Evolutionary conservation across 2,888 invertebrate genomes (phyloP), one percentile per base, ranked within the genome.

Genomic region (Dynastes hyllus): DNA sequence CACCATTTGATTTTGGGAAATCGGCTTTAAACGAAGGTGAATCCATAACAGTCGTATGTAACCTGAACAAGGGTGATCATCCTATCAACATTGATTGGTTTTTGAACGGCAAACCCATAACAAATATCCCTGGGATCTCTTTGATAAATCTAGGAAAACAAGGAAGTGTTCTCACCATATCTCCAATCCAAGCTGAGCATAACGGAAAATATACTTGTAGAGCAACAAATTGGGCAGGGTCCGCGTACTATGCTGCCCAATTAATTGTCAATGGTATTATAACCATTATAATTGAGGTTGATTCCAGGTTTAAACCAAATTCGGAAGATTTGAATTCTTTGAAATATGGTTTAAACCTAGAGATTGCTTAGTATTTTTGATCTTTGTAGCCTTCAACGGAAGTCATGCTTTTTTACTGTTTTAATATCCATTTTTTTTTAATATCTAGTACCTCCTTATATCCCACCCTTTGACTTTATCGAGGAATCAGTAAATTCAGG

Each of bases 191-290:
- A 73, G 94, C 93, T 66, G 91, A 92, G 82, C 95, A 95, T 88
- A 93, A 92, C 81, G 96, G 96, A 83, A 90, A 93, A 79, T 96
- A 95, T 86, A 94, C 94, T 83, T 96, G 95, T 87, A 90, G 91
- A 77, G 95, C 93, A n/a, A 89, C 89, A 75, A 95, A 95, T 89
- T 89, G 90, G 83, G 95, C 94, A 58, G 95, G 95, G 80, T 90
- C 91, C 81, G 91, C 92, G 67, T 79, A 55, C n/a, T 81, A 83
- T 87, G 92, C 93, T 4, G 91, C 94, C 73, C 89, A 91, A 84
- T 90, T 95, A 82, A 90, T 91, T 85, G 93, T 95, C 58, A 94
- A 94, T 88, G 94, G 94, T 94, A 91, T 22, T 63, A 27, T 45
- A 45, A 45, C 45, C 11, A 45, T 45, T 11, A 37, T 37, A 37